Percentiles rank a stretch among this genome's conserved stretches.
Conservation (phyloP, 2,113 vertebrate genomes). For the Phaethon lepturus region DNA sequence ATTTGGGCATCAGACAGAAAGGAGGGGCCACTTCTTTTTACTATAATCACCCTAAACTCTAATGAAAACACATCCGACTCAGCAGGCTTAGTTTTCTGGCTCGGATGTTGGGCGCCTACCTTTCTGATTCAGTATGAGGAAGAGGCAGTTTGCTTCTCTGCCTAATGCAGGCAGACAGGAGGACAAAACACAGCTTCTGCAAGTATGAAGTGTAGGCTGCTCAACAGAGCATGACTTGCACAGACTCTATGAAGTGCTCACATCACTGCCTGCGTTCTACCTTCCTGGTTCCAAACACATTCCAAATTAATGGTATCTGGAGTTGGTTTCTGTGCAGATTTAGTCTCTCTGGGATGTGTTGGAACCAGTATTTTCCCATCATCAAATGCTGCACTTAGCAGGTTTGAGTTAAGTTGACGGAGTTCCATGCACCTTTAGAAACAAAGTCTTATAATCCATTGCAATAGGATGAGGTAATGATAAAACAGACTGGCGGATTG, state of each 20-base stretch:
- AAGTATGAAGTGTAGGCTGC: constrained; percentile 30
- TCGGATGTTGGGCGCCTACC: background rate
- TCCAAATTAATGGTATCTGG: background rate
- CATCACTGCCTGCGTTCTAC: background rate
- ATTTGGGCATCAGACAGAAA: constrained; percentile 53
- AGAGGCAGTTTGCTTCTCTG: constrained; percentile 46
- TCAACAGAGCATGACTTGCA: background rate
- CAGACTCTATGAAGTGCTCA: background rate
- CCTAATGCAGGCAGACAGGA: constrained; percentile 62
- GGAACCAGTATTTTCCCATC: background rate
- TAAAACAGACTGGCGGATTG: background rate
- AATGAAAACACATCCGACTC: constrained; percentile 65
- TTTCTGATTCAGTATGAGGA: constrained; percentile 31
- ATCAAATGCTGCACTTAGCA: background rate
- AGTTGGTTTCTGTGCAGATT: background rate
- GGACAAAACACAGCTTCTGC: constrained; percentile 54
- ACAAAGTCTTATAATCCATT: background rate
- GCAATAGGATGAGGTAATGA: background rate
- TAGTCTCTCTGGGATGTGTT: background rate
- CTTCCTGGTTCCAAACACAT: background rate
- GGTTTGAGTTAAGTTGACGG: background rate
- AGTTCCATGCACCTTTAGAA: background rate
- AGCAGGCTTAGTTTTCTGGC: constrained; percentile 56
- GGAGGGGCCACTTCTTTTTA: constrained; percentile 47
- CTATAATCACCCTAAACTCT: constrained; percentile 61